Evolutionary conservation across 92 coral and sea anemone genomes (phyloP), one percentile per base, ranked within the genome.

Genomic region (Pocillopora grandis): DNA sequence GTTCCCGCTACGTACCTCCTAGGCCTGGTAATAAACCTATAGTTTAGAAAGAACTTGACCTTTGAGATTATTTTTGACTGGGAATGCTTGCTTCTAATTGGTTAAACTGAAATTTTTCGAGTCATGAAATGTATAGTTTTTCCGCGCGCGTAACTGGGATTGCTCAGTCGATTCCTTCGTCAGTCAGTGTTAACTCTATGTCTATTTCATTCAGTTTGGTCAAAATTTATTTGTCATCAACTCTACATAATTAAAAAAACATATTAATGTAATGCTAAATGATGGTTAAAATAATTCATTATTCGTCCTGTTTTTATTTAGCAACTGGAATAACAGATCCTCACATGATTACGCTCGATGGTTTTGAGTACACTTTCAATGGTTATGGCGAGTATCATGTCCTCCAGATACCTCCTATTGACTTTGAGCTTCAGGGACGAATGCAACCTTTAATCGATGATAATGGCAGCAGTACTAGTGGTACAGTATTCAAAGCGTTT

Each of bases 251-350:
- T 19, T 3, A 60, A 60, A 60, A 7, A 60, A 60, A 15, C 4
- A 15, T 8, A 60, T 60, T 62, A 62, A 12, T 27, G 31, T 27
- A 27, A 27, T 27, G 31, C 31, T 27, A 27, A 27, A 27, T 27
- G 31, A 27, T 27, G 0, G 31, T 27, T 27, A 27, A 27, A 27
- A 27, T 27, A 27, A 27, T 27, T 27, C 31, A 27, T 27, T 27
- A 27, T 27, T 27, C 1, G 31, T 27, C 31, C 31, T 27, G 31
- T 27, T 27, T 27, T 27, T 27, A 19, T 35, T 64, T 37, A 95
- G 98, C 96, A 14, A 88, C 91, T 75, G 88, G 87, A 10, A 92
- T 88, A 66, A 96, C 96, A 18, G 98, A 95, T 76, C 98, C 98
- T 1, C 98, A 95, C 78, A 82, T 95, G 87, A 79, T 95, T 37